phyloP scores from a whole-genome alignment of 92 coral and sea anemone species.

The Phenganax stokvisi region DNA sequence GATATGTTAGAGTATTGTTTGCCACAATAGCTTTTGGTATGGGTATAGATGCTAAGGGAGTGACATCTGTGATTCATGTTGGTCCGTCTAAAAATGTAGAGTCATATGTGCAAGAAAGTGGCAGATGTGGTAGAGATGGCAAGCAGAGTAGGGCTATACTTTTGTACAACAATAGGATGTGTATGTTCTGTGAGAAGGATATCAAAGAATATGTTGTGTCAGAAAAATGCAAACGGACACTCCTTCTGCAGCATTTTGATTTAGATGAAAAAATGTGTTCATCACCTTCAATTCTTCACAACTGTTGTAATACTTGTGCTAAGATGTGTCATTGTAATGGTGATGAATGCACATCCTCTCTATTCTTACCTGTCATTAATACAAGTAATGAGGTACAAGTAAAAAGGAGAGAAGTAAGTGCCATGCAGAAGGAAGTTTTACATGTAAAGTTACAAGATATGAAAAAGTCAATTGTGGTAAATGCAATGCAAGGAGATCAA shows the following conservation, averaged over 20 bases:
- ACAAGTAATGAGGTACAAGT: slow-evolving; percentile 4
- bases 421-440: slow-evolving; percentile 17
- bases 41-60: slow-evolving; percentile 29
- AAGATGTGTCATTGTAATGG: slow-evolving; percentile 37
- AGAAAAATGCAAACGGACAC: slow-evolving; percentile 23
- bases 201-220: slow-evolving; percentile 36
- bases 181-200: slow-evolving; percentile 30
- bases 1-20: slow-evolving; percentile 27
- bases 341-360: slow-evolving; percentile 24
- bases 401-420: slow-evolving; percentile 13
- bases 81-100: slow-evolving; percentile 47
- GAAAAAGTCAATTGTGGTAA: slow-evolving; percentile 28
- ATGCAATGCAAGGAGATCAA: slow-evolving; percentile 38
- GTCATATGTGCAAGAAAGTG: slow-evolving; percentile 46
- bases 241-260: slow-evolving; percentile 25
- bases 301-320: slow-evolving; percentile 47
- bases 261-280: background rate
- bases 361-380: background rate
- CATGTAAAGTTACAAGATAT: slow-evolving; percentile 17
- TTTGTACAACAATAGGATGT: slow-evolving; percentile 30
- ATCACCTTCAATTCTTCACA: background rate
- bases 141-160: slow-evolving; percentile 42
- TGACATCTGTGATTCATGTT: slow-evolving; percentile 27
- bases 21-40: slow-evolving; percentile 43
- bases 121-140: slow-evolving; percentile 45